Evolutionary conservation across 2,797 vertebrate species (phyloP), one percentile per base, ranked within the genome.

Genomic region (Trachurus trachurus): DNA sequence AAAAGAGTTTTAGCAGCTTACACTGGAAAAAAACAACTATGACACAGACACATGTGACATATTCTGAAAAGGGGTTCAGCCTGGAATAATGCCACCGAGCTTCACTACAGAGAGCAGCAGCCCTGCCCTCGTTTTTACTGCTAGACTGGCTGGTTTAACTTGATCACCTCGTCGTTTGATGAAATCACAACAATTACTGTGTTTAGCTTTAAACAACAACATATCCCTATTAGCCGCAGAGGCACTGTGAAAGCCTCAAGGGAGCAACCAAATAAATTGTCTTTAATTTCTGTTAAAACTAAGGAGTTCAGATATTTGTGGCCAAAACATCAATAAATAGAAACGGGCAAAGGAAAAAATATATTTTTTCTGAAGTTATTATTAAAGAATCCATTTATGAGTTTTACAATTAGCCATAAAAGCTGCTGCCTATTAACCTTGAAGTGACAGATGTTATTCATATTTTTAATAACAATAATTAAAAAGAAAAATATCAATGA

Each of bases 1-100:
- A 84, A 85, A 85, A 85, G 12, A 68, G 64, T 73, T 74, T 58
- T 22, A 68, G 69, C 31, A 72, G 39, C 11, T 63, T 74, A 74
- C 57, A 65, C 56, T 16, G 7, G 31, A 80, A 81, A 69, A 74
- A 78, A 82, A 73, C 61, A 80, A 44, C 50, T 16, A 37, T 22
- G 66, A 74, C 69, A 47, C 5, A n/a, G 49, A 80, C 68, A 69
- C 40, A 39, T 59, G 63, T 71, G 66, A 65, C 39, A 15, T 44
- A 34, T 47, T 65, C 21, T 45, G 37, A 54, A 74, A 68, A 31
- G 42, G 26, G 58, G 34, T n/a, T 54, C 42, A 42, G 64, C 7
- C 40, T 68, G 73, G 52, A 75, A 44, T 60, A 8, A 60, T 52
- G 65, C 74, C 82, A 69, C 47, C 4, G 47, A 71, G 52, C 31